These are phyloP conservation scores for Phania funesta DNA, from an alignment of 2,888 invertebrate species.

Conservation along the genomic window DNA sequence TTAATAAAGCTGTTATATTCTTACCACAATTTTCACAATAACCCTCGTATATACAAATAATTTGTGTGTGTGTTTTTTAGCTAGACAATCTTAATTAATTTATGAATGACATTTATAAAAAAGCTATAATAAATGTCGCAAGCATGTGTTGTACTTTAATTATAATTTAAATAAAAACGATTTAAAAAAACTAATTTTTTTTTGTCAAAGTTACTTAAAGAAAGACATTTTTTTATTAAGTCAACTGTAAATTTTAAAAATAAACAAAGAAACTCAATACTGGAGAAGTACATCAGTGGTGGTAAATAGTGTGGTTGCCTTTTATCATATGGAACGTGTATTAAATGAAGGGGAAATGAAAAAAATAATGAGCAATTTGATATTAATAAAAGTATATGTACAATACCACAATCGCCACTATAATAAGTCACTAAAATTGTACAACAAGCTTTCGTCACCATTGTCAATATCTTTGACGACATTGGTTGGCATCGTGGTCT, in stretches of 20 bases:
- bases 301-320: constrained; percentile 4
- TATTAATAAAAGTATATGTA: constrained; percentile 16
- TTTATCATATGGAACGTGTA: constrained; percentile 27
- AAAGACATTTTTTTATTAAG: background rate
- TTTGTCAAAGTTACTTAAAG: background rate
- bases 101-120: constrained; percentile 3
- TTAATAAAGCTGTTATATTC: too few species aligned
- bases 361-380: constrained; percentile 33
- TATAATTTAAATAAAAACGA: constrained; percentile 28
- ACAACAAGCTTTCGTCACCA: too few species aligned
- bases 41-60: background rate
- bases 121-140: background rate
- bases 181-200: background rate
- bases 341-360: constrained; percentile 9
- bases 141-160: constrained; percentile 18
- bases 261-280: constrained; percentile 31
- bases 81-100: constrained; percentile 36
- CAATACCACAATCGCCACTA: constrained; percentile 34
- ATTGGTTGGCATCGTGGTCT: background rate
- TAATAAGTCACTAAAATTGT: constrained; percentile 22
- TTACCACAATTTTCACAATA: background rate
- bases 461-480: too few species aligned
- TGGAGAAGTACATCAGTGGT: background rate
- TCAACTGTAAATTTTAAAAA: background rate
- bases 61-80: constrained; percentile 1